Evolutionary conservation across 2,888 invertebrate species (phyloP), one percentile per base, ranked within the genome.

Genomic region (Acleris sparsana): DNA sequence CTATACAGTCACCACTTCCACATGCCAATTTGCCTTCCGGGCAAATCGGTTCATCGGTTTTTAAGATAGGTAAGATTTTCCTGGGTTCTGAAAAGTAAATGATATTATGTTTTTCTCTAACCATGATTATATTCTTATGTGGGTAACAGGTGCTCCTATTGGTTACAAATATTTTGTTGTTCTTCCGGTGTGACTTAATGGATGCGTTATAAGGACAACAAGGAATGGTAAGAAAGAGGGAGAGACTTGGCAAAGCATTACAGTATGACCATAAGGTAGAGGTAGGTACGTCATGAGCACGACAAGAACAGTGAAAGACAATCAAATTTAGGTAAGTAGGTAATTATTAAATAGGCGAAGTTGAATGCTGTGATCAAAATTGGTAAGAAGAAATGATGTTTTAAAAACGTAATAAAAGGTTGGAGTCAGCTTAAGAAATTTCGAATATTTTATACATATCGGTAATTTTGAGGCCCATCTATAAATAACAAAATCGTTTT

Each of bases 11-110:
- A 71, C 97, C 97, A 87, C 96, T 97, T 70, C 98, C 98, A 86
- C 98, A 98, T 67, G 97, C 96, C 68, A 98, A 91, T 93, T 98
- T 97, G 64, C 97, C 97, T 79, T 97, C 97, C 17, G 97, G 96
- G 78, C 98, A 98, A 76, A 97, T 94, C 60, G 98, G 98, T 85
- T 98, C 98, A 87, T 98, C 98, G 63, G 98, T 98, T 91, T 97
- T 97, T 80, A 98, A 91, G 79, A 97, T 96, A 56, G 98, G 98
- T 80, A 97, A 93, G 67, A 97, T 94, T 92, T 98, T 97, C 76
- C 97, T 95, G 49, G 98, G 97, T 89, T 97, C 98, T 98, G 94
- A 75, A 94, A 90, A 68, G 59, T 53, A 43, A 63, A 70, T 46
- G n/a, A 17, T 2, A 46, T n/a, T 5, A n/a, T 46, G 46, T 46